A percentile compares a stretch with the other conserved stretches of the same genome.
Conservation (phyloP, 1,140 invertebrate species). For the Tetraneura akinire region DNA sequence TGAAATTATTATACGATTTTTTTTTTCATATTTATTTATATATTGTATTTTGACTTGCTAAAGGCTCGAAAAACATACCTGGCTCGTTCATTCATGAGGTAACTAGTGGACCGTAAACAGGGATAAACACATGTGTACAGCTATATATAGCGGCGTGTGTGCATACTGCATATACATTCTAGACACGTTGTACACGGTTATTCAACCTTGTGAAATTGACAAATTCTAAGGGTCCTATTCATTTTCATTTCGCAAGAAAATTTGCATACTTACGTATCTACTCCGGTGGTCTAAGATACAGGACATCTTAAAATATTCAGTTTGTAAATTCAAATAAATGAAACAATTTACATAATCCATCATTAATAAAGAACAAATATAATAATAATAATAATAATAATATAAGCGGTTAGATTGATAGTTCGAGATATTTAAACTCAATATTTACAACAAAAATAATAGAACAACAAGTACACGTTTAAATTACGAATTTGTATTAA, state of each 20-base stretch:
- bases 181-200: background rate
- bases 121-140: slow-evolving; percentile 6
- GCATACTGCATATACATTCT: background rate
- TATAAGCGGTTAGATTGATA: too few species aligned
- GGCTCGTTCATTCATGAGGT: background rate
- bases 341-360: too few species aligned
- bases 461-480: too few species aligned
- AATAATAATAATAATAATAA: too few species aligned
- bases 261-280: background rate
- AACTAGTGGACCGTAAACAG: slow-evolving; percentile 9
- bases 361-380: too few species aligned
- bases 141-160: background rate
- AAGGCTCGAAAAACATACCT: background rate
- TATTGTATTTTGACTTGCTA: slow-evolving; percentile 33
- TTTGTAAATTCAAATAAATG: too few species aligned
- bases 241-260: background rate
- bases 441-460: too few species aligned
- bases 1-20: slow-evolving; percentile 12
- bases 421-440: too few species aligned
- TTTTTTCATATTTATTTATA: background rate
- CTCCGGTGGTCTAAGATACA: slow-evolving; percentile 17
- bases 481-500: too few species aligned
- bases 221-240: background rate
- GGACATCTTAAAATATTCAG: too few species aligned
- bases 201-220: slow-evolving; percentile 18